Evolutionary conservation across 2,113 vertebrate species (phyloP), one percentile per base, ranked within the genome.

Genomic region (Pachyramphus minor): DNA sequence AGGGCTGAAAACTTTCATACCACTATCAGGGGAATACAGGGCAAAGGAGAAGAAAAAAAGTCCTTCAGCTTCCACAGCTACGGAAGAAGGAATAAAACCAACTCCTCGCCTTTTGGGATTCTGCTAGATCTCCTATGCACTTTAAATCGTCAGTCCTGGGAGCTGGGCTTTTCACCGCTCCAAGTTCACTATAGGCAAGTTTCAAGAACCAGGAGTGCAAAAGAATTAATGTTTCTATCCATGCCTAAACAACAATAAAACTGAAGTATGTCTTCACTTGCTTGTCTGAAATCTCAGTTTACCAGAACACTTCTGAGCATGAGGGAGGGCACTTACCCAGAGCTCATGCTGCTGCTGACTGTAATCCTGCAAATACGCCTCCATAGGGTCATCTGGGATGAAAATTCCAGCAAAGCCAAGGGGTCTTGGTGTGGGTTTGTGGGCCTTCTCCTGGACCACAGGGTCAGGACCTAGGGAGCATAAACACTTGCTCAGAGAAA

Each of bases 181-280:
- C 75, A 1, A 75, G 39, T 95, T 97, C 96, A 95, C 75, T 96
- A 44, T 69, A 60, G 96, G 93, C 96, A 97, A 92, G 77, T 96
- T 94, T 93, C 94, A 95, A 93, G 84, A 98, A 96, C 90, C 96
- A 77, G 95, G 96, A 94, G 91, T 67, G 95, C 95, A 97, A 98
- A 98, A 97, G 93, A 97, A 97, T 98, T 96, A 97, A 97, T 98
- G 97, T 97, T 97, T 96, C 97, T 93, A 93, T 98, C 98, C 98
- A 98, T 98, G 97, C 97, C 98, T 98, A 97, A 97, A 98, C 95
- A 96, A 98, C 95, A 98, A 98, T 98, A 98, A 98, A 98, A 97
- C 89, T 87, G 95, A 98, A 98, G 97, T 98, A 95, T 93, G 96
- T 98, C 97, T 98, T 98, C 97, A 97, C 96, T 86, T 19, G 15